Percentiles rank a stretch among this genome's conserved stretches.
phyloP scores from a whole-genome alignment of 2,888 invertebrate genomes.

The Cylindroiulus punctatus region DNA sequence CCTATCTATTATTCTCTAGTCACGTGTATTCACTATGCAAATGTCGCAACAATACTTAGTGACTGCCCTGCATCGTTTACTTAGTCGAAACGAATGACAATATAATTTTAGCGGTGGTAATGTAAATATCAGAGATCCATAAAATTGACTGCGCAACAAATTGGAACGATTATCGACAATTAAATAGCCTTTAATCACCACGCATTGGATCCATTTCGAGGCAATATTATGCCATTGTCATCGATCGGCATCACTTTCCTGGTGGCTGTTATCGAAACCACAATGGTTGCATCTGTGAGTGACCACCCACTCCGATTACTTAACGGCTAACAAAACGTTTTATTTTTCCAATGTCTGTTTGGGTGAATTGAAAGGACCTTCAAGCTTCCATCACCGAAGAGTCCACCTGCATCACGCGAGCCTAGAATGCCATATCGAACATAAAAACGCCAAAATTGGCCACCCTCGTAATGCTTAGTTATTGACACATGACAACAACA shows the following conservation, averaged over 20 bases:
- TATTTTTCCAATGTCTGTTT: slow-evolving; percentile 33
- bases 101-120: background rate
- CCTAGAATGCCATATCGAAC: background rate
- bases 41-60: no score
- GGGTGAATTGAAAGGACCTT: background rate
- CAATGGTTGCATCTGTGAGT: background rate
- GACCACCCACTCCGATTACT: slow-evolving; percentile 22
- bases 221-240: background rate
- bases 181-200: background rate
- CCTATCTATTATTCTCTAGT: no score
- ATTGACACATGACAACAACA: slow-evolving; percentile 38
- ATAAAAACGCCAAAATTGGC: slow-evolving; percentile 27
- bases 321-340: slow-evolving; percentile 16
- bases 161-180: background rate
- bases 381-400: background rate
- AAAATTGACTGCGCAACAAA: background rate
- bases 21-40: no score
- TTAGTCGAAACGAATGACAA: background rate
- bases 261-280: background rate
- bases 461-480: background rate
- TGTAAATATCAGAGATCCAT: background rate
- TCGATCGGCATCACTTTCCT: background rate
- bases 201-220: background rate
- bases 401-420: background rate
- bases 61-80: no score